Base-by-base conservation (phyloP, 2,797 vertebrate species). In the Setipinna tenuifilis region DNA sequence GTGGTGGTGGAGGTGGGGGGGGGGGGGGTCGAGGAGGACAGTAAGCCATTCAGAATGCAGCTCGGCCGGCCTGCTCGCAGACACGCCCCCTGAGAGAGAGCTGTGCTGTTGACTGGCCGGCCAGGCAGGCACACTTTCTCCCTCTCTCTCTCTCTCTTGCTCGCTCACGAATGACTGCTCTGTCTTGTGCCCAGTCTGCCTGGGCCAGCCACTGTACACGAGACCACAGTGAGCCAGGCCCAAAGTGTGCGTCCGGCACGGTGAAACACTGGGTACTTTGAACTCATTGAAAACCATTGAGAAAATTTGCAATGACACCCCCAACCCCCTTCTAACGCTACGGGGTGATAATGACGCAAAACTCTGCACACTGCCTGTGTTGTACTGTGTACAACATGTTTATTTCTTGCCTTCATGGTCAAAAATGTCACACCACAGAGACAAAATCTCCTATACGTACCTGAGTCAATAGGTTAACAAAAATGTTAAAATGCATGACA, bases 11-110 rank as follows among this genome's bases (percentile, higher is more conserved):
- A 23, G 2, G 9, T 14, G 61, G 41, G 6, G 19, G 57, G n/a
- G 7, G 31, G 31, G 31, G 31, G n/a, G 17, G 4, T 6, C 14
- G 62, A 82, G 58, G 14, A 25, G 5, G 48, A 81, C 41, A 82
- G 41, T 14, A 31, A 62, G 16, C 50, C 62, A 65, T 78, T 85
- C 65, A 44, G 4, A 58, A 50, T 28, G 3, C 82, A 58, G 10
- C 80, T 82, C 75, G 16, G 59, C 17, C 57, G n/a, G 35, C 62
- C 11, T 83, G 41, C 68, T 46, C 4, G 35, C 28, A 80, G 68
- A 83, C 80, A 85, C 41, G 48, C 84, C 59, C 23, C 80, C 35
- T 41, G 68, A 35, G 71, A 78, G 71, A 25, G 62, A 68, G 71
- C 31, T 44, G 31, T 19, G 28, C 16, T 65, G 62, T n/a, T 41